These are phyloP conservation scores for Gymnobelideus leadbeateri DNA, from an alignment of 2,113 vertebrate genomes.

Conservation along the genomic window DNA sequence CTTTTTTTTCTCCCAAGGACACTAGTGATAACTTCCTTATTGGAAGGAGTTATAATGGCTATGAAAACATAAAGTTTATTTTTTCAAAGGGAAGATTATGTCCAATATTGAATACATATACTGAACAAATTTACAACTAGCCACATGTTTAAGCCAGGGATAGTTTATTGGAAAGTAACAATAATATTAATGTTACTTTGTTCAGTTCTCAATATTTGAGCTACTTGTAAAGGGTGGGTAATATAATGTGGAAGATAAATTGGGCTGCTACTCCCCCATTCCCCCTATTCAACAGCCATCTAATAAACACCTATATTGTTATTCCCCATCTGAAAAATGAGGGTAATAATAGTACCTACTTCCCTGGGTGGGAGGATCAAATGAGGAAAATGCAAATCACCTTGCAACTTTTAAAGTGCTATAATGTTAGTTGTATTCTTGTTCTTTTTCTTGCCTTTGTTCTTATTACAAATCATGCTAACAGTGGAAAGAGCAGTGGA, in stretches of 20 bases:
- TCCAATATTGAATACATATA: background rate
- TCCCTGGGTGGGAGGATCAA: background rate
- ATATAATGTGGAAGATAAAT: background rate
- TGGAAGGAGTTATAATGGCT: conserved; percentile 21
- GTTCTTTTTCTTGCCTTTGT: background rate
- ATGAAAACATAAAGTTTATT: background rate
- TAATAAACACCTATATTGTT: background rate
- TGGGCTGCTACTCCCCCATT: too few relatives aligned
- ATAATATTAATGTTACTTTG: conserved; percentile 5
- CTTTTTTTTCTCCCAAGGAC: background rate
- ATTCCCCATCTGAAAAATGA: background rate
- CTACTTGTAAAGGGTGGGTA: background rate
- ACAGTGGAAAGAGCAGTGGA: background rate
- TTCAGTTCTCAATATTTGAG: background rate
- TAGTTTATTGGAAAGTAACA: background rate
- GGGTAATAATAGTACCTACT: background rate
- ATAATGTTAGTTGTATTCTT: background rate
- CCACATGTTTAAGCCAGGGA: background rate
- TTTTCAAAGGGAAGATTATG: conserved; percentile 26
- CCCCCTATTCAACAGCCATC: background rate
- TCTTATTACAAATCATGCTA: background rate
- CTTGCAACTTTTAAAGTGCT: background rate
- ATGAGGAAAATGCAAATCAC: background rate
- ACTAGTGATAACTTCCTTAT: background rate
- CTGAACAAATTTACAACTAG: background rate